Evolutionary conservation across 2,888 invertebrate genomes (phyloP), one percentile per base, ranked within the genome.

Genomic region (Drosophila tripunctata): DNA sequence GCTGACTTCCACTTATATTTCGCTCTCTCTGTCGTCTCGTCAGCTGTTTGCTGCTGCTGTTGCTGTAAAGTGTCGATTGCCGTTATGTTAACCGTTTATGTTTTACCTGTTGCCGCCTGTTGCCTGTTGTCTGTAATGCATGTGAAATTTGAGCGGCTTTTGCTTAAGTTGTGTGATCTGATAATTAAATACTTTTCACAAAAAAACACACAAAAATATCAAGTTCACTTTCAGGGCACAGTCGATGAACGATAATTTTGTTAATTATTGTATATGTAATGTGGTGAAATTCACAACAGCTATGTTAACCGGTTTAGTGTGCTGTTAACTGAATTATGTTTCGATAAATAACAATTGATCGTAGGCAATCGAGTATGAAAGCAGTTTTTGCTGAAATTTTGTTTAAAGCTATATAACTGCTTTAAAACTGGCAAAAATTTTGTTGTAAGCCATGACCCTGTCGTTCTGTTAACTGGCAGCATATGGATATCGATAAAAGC

Each of bases 41-140:
- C 52, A 64, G 66, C 57, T 57, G 50, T 51, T n/a, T n/a, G n/a
- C n/a, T 71, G 60, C 30, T 41, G 50, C 19, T 14, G n/a, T n/a
- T n/a, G n/a, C n/a, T n/a, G n/a, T n/a, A 41, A 40, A 55, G 19
- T 68, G 64, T 52, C 58, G 10, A 10, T 31, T 31, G 31, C 47
- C 4, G 40, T 5, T 40, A 27, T 27, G 27, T 27, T 27, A 10
- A 8, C 27, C 21, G 21, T 27, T 35, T n/a, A n/a, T n/a, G n/a
- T n/a, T n/a, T n/a, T 43, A 56, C 67, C 48, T 70, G 55, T 70
- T 71, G 54, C 45, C 31, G 27, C 24, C 17, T n/a, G n/a, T n/a
- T n/a, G n/a, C n/a, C n/a, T n/a, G n/a, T n/a, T n/a, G 19, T n/a
- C 27, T 31, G 24, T 38, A 51, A 24, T 64, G 31, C 45, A 12